Percentiles rank a stretch among this genome's conserved stretches.
Conservation (phyloP, 2,888 invertebrate genomes). For the Cactoblastis cactorum region DNA sequence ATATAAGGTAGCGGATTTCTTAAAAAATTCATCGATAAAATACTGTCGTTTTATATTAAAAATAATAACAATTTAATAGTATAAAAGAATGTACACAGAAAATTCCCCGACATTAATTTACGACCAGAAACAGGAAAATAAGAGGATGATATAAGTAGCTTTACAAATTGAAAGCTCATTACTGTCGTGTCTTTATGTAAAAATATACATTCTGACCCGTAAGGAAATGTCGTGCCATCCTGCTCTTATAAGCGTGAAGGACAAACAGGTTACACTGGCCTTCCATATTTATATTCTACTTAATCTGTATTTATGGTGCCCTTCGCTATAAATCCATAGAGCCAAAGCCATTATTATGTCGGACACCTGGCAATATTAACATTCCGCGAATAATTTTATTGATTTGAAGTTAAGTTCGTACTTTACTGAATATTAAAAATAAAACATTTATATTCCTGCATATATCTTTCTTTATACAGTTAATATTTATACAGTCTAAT, state of each 20-base stretch:
- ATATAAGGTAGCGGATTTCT: no score
- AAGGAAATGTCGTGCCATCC: slow-evolving; percentile 7
- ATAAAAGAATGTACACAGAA: no score
- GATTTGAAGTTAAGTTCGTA: neutral
- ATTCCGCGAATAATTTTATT: neutral
- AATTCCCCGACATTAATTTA: neutral
- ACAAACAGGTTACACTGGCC: slow-evolving; percentile 7
- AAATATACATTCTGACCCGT: neutral
- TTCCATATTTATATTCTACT: slow-evolving; percentile 5
- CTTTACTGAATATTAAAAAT: neutral
- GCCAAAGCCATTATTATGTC: slow-evolving; percentile 1
- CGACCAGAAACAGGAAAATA: neutral
- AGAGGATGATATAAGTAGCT: neutral
- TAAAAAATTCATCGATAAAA: no score
- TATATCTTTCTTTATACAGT: no score
- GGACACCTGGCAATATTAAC: neutral
- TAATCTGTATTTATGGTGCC: neutral
- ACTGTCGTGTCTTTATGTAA: neutral
- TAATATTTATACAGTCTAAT: no score
- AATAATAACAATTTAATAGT: no score
- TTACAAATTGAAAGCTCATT: neutral
- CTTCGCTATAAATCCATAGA: slow-evolving; percentile 3
- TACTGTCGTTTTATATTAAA: neutral
- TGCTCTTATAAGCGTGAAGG: neutral
- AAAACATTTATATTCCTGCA: no score